These are phyloP conservation scores for Artemia sp. DNA, from an alignment of 2,888 invertebrate species.

Conservation along the genomic window DNA sequence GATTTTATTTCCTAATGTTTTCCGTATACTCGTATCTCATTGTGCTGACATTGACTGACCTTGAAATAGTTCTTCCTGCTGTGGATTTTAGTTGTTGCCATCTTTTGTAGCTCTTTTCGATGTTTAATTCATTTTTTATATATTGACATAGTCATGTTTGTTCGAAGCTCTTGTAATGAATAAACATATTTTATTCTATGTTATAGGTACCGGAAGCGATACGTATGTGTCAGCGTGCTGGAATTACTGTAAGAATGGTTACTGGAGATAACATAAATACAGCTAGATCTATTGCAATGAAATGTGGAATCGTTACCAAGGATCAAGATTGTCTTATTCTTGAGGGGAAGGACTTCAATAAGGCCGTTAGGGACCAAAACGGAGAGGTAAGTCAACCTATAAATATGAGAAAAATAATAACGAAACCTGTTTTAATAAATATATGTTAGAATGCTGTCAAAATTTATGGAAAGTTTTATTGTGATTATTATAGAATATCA, in stretches of 20 bases:
- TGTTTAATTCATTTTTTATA: no score
- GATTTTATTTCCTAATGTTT: no score
- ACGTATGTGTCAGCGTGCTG: slow-evolving; percentile 83
- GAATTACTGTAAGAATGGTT: slow-evolving; percentile 98
- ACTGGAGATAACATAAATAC: slow-evolving; percentile 99
- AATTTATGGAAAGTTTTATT: no score
- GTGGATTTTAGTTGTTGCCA: slow-evolving; percentile 22
- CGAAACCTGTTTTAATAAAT: no score
- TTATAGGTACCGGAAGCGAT: slow-evolving; percentile 72
- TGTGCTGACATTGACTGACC: background rate
- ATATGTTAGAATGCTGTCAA: no score
- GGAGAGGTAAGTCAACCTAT: slow-evolving; percentile 50
- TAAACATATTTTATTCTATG: background rate
- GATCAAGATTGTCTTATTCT: slow-evolving; percentile 88
- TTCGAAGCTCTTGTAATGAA: no score
- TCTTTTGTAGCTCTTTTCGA: background rate
- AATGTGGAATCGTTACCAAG: slow-evolving; percentile 87
- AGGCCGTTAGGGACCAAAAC: slow-evolving; percentile 64
- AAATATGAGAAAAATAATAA: no score
- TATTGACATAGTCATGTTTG: no score
- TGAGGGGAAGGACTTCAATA: slow-evolving; percentile 95
- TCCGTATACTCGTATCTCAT: background rate
- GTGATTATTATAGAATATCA: no score
- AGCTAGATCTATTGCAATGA: slow-evolving; percentile 87
- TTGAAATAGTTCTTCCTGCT: slow-evolving; percentile 23